Evolutionary conservation across 2,797 vertebrate genomes (phyloP), one percentile per base, ranked within the genome.

Genomic region (Esox lucius): DNA sequence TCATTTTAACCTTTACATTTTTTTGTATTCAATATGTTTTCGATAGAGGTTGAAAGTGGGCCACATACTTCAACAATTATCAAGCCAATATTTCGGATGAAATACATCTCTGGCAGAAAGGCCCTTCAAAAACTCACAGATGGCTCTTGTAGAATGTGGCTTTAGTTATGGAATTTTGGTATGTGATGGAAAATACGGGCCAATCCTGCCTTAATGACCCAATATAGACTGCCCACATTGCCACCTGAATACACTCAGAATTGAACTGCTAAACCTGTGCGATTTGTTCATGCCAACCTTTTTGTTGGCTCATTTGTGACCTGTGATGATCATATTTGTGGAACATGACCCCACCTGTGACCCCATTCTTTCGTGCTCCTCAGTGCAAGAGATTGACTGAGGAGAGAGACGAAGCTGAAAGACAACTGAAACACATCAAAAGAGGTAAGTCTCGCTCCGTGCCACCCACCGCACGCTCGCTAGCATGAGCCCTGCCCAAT

Each of bases 361-460:
- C 61, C 68, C 66, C 66, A 19, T 73, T 13, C 0, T 2, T 59
- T 78, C 81, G 69, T 85, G 16, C 65, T 73, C 81, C 24, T 26
- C 83, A 94, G 94, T 92, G 91, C 82, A 75, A 77, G 85, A 86
- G 92, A 78, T 91, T 95, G 78, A 88, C 90, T 15, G 90, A 92
- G 82, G 91, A 94, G 83, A 80, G 93, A 70, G 92, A 94, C 71
- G 93, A 94, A 81, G 94, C 93, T 0, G 93, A 95, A 84, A 89
- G 93, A 77, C 93, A 94, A 66, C 92, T 94, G 80, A 94, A 94
- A 75, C 93, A 94, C 89, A 94, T 95, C 83, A 95, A 94, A 86
- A 92, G 94, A 88, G 94, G 94, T 95, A 82, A 91, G 93, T 73
- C 70, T 17, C 22, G 17, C 8, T 28, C 22, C 5, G 5, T 68